Base-by-base conservation (phyloP, 2,797 vertebrate species). In the Betta splendens region DNA sequence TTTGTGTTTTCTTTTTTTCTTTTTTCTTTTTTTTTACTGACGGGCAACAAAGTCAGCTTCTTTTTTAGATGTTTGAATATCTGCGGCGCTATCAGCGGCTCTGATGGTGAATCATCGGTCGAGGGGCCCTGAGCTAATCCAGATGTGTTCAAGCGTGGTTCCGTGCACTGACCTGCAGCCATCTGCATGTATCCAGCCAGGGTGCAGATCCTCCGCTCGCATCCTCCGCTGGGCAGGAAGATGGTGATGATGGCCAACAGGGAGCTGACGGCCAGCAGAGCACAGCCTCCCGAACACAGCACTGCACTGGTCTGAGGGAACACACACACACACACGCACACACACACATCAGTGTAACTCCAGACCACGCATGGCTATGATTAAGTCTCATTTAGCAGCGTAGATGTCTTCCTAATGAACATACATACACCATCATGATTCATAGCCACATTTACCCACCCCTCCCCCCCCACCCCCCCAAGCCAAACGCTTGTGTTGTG, bases 181-280 rank as follows among this genome's bases (percentile, higher is more conserved):
- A 94, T 95, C 91, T 98, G 95, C 92, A 96, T 95, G 93, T 97
- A 97, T 59, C 95, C 94, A 10, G 95, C 94, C 86, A 98, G 90
- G 56, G 94, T 94, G 89, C 95, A 98, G 79, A 94, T 77, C 86
- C 93, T 85, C 76, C 93, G 88, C 89, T 97, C 95, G 15, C 94
- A 96, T 75, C 90, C 88, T 85, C 95, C 95, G 0, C 92, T 70
- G 55, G 95, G 95, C 85, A 98, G 92, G 87, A 98, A 94, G 79
- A 98, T 86, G 43, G 94, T 94, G 47, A 95, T 83, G 85, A 96
- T 93, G 69, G 95, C 95, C 88, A 98, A 85, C 84, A 98, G 89
- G 18, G 94, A 92, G 86, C 95, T 95, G 85, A 94, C 89, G 6
- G 94, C 94, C 87, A 98, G 88, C 71, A 98, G 93, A 60, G 88